A percentile compares a stretch with the other conserved stretches of the same genome.
These are phyloP conservation scores for Caprella mutica DNA, from an alignment of 2,888 invertebrate genomes.

Conservation along the genomic window DNA sequence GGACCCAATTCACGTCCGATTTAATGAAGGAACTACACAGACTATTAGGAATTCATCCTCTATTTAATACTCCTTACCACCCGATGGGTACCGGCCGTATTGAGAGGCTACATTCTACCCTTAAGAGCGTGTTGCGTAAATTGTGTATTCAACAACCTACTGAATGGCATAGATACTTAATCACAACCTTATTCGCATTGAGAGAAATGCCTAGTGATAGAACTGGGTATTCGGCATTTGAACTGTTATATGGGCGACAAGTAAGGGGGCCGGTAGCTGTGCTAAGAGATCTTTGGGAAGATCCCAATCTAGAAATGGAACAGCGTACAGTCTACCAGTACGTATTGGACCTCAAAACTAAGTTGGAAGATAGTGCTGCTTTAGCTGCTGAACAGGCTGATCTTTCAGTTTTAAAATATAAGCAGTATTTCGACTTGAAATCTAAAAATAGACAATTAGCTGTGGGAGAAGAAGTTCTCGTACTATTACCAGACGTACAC, in stretches of 20 bases:
- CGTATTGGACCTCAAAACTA: neutral
- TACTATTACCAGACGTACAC: neutral
- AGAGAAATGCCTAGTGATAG: conserved; percentile 9
- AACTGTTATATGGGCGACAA: neutral
- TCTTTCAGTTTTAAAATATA: neutral
- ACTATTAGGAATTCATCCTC: neutral
- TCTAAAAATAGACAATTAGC: neutral
- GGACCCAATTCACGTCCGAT: conserved; percentile 8
- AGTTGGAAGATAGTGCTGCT: neutral
- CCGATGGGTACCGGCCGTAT: neutral
- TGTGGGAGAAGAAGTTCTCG: conserved; percentile 1
- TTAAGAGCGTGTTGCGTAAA: neutral
- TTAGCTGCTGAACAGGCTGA: neutral
- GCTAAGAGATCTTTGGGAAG: neutral
- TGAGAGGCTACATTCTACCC: neutral
- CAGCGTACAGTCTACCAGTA: neutral
- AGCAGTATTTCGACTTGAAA: conserved; percentile 1
- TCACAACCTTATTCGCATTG: conserved; percentile 3
- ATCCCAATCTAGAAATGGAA: neutral
- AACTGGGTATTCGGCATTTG: neutral
- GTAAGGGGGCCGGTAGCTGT: neutral
- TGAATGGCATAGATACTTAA: conserved; percentile 15
- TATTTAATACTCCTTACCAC: neutral
- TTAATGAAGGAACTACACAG: neutral
- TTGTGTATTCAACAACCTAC: neutral